Base-by-base conservation (phyloP, 1,140 invertebrate genomes). In the Drosophila carrolli region DNA sequence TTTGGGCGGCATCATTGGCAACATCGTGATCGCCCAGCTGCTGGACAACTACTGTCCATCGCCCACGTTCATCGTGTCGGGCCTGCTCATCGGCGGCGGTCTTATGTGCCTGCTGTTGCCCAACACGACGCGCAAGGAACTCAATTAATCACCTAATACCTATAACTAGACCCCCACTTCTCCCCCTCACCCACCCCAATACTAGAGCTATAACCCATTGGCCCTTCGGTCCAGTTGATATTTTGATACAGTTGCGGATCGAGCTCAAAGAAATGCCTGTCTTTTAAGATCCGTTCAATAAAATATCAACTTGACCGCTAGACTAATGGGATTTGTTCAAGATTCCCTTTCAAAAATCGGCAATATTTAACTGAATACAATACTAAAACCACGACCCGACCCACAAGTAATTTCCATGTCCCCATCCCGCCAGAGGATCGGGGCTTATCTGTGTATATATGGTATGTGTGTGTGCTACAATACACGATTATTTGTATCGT, bases 41-140 rank as follows among this genome's bases (percentile, higher is more conserved):
- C 90, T 97, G 75, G 96, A 97, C 93, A 93, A 95, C 82, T 97
- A 96, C 91, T 97, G 96, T 93, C 96, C 96, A 32, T 96, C 96
- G 55, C 96, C 96, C 43, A 97, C 96, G 43, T 97, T 97, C 92
- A 97, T 97, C 51, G 96, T 97, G 13, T 96, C 96, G 63, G 95
- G 93, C 40, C 94, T 97, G 65, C 94, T 97, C 55, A 96, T 96
- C 73, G 95, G 96, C 81, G 96, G 96, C 89, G 96, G 96, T 63
- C 93, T 97, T 48, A 95, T 97, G 92, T 97, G 96, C 92, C 94
- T 97, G 83, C 95, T 96, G 93, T 93, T 97, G 93, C 96, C 96
- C 80, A 97, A 97, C 93, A 97, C 96, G 89, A 97, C 96, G 11
- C 94, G 96, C 57, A 95, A 96, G 93, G 96, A 96, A 80, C 94